Conservation (phyloP, 2,888 invertebrate species). For the Agrilus mali region DNA sequence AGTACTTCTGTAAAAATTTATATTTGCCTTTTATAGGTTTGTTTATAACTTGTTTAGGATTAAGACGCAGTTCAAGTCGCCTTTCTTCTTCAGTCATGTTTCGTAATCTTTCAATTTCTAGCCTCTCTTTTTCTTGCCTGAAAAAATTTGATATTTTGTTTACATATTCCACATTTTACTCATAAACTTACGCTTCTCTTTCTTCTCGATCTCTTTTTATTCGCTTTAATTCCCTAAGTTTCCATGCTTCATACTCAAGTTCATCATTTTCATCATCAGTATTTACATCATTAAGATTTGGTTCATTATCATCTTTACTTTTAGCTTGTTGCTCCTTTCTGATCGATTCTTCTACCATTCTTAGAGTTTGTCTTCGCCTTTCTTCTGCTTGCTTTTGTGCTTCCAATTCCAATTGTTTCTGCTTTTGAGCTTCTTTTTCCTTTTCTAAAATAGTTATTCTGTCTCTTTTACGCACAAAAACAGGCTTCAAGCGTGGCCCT, state of each 20-base stretch:
- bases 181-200: conserved; percentile 65
- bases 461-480: conserved; percentile 87
- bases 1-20: conserved; percentile 99
- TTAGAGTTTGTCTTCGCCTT: conserved; percentile 72
- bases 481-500: conserved; percentile 82
- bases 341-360: conserved; percentile 81
- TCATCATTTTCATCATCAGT: conserved; percentile 95
- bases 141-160: conserved; percentile 12
- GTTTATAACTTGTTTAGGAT: conserved; percentile 89
- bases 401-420: conserved; percentile 75
- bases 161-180: not conserved
- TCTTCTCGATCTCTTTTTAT: conserved; percentile 95
- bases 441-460: conserved; percentile 91
- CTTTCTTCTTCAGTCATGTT: conserved; percentile 96
- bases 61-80: conserved; percentile 71
- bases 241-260: conserved; percentile 96
- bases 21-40: conserved; percentile 95
- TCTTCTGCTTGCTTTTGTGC: conserved; percentile 80
- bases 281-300: conserved; percentile 72
- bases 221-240: conserved; percentile 87
- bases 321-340: conserved; percentile 63
- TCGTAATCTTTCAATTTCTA: conserved; percentile 81
- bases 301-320: conserved; percentile 54
- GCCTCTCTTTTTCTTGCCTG: conserved; percentile 73
- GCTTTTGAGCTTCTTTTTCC: conserved; percentile 74